Percentiles rank a stretch among this genome's conserved stretches.
Conservation (phyloP, 1,140 invertebrate species). For the Whitmania pigra region DNA sequence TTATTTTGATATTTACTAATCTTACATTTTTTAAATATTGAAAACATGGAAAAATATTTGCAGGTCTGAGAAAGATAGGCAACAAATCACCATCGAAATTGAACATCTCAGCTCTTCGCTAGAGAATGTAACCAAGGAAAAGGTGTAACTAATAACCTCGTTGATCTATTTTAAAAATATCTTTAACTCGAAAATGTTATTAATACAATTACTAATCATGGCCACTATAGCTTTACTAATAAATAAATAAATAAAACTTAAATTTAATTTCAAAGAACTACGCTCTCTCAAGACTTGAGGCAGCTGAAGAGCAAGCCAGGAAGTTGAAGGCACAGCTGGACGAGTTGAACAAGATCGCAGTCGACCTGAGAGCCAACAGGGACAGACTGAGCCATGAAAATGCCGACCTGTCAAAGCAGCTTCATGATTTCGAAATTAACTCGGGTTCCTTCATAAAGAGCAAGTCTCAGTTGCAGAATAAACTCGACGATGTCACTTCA, state of each 20-base stretch:
- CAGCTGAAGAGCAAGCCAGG: constrained; percentile 33
- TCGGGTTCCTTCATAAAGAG: constrained; percentile 38
- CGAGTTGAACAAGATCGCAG: constrained; percentile 37
- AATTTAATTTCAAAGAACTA: constrained; percentile 29
- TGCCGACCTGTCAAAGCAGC: constrained; percentile 40
- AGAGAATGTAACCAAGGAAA: constrained; percentile 36
- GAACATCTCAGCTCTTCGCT: constrained; percentile 35
- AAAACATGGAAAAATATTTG: constrained; percentile 9
- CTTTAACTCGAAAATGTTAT: no score
- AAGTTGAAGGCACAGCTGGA: constrained; percentile 39
- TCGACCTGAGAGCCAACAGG: constrained; percentile 35
- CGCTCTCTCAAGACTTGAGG: constrained; percentile 37
- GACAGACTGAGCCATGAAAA: constrained; percentile 41
- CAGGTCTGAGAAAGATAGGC: constrained; percentile 42
- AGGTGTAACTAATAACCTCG: constrained; percentile 27
- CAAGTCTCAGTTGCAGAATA: constrained; percentile 34
- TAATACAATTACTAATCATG: background rate
- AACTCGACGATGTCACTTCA: constrained; percentile 39
- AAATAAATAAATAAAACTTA: constrained; percentile 25
- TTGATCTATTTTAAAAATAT: no score
- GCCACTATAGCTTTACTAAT: constrained; percentile 19
- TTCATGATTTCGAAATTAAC: constrained; percentile 40
- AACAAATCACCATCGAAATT: constrained; percentile 39
- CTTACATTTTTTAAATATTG: no score
- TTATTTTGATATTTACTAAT: no score